A percentile compares a stretch with the other conserved stretches of the same genome.
These are phyloP conservation scores for Phortica variegata DNA, from an alignment of 1,140 invertebrate species.

Conservation along the genomic window DNA sequence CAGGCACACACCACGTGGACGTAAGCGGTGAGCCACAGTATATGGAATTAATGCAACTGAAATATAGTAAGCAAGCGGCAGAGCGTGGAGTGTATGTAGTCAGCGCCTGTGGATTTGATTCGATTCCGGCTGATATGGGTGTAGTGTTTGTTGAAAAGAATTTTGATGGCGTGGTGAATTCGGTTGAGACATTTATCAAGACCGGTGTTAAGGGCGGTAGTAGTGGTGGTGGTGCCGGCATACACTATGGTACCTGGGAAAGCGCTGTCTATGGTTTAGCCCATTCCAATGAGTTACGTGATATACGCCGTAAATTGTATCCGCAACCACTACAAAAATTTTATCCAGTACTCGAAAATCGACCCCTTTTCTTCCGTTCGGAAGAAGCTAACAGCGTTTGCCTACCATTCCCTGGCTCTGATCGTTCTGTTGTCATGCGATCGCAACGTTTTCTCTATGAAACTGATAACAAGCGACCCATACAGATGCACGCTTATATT, in stretches of 20 bases:
- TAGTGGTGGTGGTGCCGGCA: constrained; percentile 26
- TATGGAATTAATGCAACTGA: constrained; percentile 81
- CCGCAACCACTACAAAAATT: constrained; percentile 65
- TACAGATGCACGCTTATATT: constrained; percentile 69
- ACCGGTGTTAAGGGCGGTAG: constrained; percentile 41
- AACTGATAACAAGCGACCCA: constrained; percentile 68
- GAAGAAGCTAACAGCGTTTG: constrained; percentile 63
- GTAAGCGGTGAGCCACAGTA: constrained; percentile 89
- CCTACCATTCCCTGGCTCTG: constrained; percentile 75
- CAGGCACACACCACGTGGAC: constrained; percentile 84
- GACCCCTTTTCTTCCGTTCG: constrained; percentile 64
- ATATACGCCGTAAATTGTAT: constrained; percentile 67
- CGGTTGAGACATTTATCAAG: constrained; percentile 72
- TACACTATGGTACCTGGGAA: constrained; percentile 82
- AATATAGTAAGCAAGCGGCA: constrained; percentile 75
- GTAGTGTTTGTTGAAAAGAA: constrained; percentile 71
- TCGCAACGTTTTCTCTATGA: constrained; percentile 75
- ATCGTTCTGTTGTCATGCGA: constrained; percentile 75
- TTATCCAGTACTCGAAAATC: constrained; percentile 63
- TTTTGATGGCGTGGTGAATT: constrained; percentile 75
- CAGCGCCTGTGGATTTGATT: constrained; percentile 88
- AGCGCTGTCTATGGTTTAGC: constrained; percentile 75
- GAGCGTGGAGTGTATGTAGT: constrained; percentile 80
- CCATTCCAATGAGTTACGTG: constrained; percentile 63
- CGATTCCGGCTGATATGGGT: constrained; percentile 85